Evolutionary conservation across 2,797 vertebrate species (phyloP), one percentile per base, ranked within the genome.

Genomic region (Crypturellus tataupa): DNA sequence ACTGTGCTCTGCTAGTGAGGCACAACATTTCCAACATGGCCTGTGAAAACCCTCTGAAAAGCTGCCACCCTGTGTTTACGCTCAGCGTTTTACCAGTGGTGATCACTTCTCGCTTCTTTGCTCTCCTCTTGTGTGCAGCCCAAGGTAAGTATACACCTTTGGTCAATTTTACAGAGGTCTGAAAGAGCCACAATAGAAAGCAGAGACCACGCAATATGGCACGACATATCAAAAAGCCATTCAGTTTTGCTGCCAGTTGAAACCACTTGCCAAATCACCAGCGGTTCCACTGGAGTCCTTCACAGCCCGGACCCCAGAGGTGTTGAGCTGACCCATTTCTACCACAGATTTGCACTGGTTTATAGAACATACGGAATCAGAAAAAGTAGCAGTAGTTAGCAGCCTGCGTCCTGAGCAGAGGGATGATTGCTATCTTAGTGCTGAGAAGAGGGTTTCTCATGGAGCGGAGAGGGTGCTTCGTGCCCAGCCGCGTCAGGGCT

Each of bases 21-120:
- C 62, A 71, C 46, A 85, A 84, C 35, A 25, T 92, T 95, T 93
- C 89, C 90, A 95, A 93, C 80, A 49, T 19, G 12, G 85, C 88
- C 94, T 88, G 56, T 51, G 79, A 88, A 76, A 96, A 80, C 24
- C 53, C 81, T 87, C 92, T 85, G 85, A 85, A 94, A 94, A 91
- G 76, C 90, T 85, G 77, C 64, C 83, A 72, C 51, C 49, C 8
- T 12, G n/a, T 93, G 78, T 94, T 89, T 92, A 80, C 24, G 42
- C 55, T 72, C 78, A 59, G 68, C n/a, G 25, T 85, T 92, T 87
- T 87, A 35, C 73, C 62, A 89, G 56, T 40, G 47, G 53, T 68
- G 83, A 85, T 90, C 75, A 51, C 86, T 83, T 94, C 60, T 58
- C 33, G n/a, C 37, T 72, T 83, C 44, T 39, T 10, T 69, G 72